Evolutionary conservation across 2,797 vertebrate species (phyloP), one percentile per base, ranked within the genome.

Genomic region (Acanthopagrus latus): DNA sequence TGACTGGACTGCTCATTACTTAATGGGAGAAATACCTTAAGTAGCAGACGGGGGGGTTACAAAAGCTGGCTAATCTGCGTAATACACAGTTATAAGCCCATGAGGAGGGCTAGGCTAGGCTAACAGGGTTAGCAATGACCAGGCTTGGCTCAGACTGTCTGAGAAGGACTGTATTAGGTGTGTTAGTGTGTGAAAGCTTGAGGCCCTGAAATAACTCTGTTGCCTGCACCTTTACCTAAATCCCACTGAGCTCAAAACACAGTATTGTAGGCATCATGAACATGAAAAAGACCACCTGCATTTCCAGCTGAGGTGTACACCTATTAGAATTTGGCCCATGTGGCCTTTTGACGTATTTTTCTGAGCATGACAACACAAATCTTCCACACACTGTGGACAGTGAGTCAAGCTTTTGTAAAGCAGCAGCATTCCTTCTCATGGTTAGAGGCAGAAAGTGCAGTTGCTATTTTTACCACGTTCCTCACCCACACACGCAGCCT

Each of bases 101-200:
- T 63, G 60, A 21, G 64, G 74, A 71, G 77, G 78, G 79, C 46
- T 59, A 23, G 62, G 70, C 71, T 74, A 80, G 64, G 85, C 71
- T 81, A 82, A 62, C 69, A 46, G 78, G 70, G 87, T 83, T 84
- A 88, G 83, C 81, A 72, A 52, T 27, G 56, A 18, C 38, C 70
- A 72, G 84, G 85, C 71, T 86, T 84, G 82, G 87, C 79, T 88
- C 88, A 93, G 90, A 93, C 90, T 60, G 90, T 92, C 91, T 91
- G 81, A 92, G 83, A 67, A 69, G 85, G 82, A 85, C 67, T 71
- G 80, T 58, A 76, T 74, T 69, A 78, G 59, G 14, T 72, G 56
- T 55, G 56, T 27, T 74, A 69, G 64, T 71, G 29, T 81, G 72
- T 73, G 64, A 84, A 76, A 71, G 64, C 64, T 63, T 18, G 16